Evolutionary conservation across 2,113 vertebrate species (phyloP), one percentile per base, ranked within the genome.

Genomic region (Gobius niger): DNA sequence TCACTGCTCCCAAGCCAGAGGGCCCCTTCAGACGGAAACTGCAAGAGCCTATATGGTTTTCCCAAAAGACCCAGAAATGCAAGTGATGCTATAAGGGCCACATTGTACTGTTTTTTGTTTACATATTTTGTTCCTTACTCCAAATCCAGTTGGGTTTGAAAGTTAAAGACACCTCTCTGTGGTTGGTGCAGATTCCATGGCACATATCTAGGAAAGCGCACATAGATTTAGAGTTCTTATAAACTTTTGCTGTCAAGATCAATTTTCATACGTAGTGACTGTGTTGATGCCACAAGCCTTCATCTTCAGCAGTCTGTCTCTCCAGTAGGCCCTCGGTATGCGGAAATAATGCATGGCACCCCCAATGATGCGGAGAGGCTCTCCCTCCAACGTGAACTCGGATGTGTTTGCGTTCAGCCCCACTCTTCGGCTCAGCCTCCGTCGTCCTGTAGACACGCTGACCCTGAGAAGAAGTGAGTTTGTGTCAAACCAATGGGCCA

Each of bases 281-380:
- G 96, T 98, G 85, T 98, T 98, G 67, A 99, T 84, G 67, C 97
- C 97, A 67, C 96, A 96, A 0, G 96, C 94, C 82, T 94, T 97
- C 95, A 98, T 93, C 78, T 98, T 98, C 19, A 94, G 73, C 91
- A 98, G 88, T 15, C 97, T 94, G 74, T 99, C 96, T 53, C 83
- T 93, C 97, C 96, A 99, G 86, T 98, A 97, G 1, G 94, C 93
- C 51, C 81, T 86, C 44, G 95, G 95, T 44, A 96, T 87, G 6
- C 94, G 92, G 89, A 97, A 98, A 16, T 96, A 96, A 82, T 97
- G 96, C 73, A 97, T 63, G 0, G 95, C 96, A 0, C 96, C 96
- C 4, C 94, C 95, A 0, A 96, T 78, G 5, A 99, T 93, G 12
- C 87, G 87, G 78, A 97, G 95, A 0, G 93, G 83, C 80, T 92